Evolutionary conservation across 2,797 vertebrate genomes (phyloP).

Genomic region (Echeneis naucrates): DNA sequence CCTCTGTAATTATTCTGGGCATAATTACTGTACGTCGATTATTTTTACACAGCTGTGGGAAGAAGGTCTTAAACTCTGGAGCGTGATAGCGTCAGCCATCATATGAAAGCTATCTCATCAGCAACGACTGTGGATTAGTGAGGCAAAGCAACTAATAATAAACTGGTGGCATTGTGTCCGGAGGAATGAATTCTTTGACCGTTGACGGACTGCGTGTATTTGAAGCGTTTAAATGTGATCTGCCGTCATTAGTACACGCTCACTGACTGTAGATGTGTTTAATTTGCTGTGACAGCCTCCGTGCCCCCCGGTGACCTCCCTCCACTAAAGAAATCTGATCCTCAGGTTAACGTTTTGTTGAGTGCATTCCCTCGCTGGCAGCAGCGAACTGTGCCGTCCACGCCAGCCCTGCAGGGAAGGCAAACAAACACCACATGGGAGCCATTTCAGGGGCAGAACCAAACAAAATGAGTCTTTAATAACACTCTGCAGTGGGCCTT

Average conservation of each 20-base stretch:
- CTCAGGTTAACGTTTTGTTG: conserved; percentile 27
- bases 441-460: conserved; percentile 55
- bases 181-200: neutral
- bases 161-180: neutral
- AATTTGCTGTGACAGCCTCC: conserved; percentile 33
- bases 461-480: conserved; percentile 67
- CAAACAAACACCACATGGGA: conserved; percentile 69
- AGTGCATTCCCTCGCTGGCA: conserved; percentile 13
- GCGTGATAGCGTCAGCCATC: neutral
- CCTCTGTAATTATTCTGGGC: conserved; percentile 56
- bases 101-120: conserved; percentile 17
- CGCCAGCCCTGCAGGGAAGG: conserved; percentile 23
- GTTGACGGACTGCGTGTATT: neutral
- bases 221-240: neutral
- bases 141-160: neutral
- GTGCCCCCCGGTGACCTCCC: conserved; percentile 12
- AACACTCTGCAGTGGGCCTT: conserved; percentile 59
- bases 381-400: conserved; percentile 19
- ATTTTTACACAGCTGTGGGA: conserved; percentile 38
- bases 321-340: conserved; percentile 15
- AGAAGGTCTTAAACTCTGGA: conserved; percentile 14
- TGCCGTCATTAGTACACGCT: neutral
- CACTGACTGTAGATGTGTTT: neutral
- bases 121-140: neutral
- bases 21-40: conserved; percentile 41